These are phyloP conservation scores for Callosobruchus maculatus DNA, from an alignment of 2,888 invertebrate genomes.

Conservation along the genomic window DNA sequence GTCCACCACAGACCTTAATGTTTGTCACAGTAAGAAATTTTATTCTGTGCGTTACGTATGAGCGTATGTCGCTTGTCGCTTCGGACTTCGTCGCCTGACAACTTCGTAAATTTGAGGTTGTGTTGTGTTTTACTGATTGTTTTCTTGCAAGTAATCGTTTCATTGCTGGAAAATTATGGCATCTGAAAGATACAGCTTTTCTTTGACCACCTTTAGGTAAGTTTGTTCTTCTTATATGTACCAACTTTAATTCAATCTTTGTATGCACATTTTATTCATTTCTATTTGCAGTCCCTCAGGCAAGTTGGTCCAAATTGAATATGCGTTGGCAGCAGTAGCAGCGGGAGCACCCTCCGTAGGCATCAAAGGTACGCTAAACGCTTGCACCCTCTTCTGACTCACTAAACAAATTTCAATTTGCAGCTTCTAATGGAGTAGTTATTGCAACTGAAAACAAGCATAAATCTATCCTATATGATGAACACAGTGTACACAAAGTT, in stretches of 20 bases:
- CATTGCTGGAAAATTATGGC: constrained; percentile 66
- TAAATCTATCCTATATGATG: constrained; percentile 94
- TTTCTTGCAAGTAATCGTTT: constrained; percentile 2
- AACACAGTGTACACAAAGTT: constrained; percentile 94
- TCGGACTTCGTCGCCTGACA: too few relatives aligned
- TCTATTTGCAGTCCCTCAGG: constrained; percentile 95
- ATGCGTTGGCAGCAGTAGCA: constrained; percentile 97
- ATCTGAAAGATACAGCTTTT: constrained; percentile 95
- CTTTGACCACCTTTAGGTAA: constrained; percentile 83
- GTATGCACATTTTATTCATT: constrained; percentile 11
- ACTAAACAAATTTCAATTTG: constrained; percentile 25
- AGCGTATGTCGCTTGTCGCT: too few relatives aligned
- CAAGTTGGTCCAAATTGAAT: constrained; percentile 98
- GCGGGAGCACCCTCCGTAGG: constrained; percentile 99
- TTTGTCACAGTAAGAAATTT: too few relatives aligned
- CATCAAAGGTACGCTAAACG: constrained; percentile 73
- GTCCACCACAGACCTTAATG: too few relatives aligned
- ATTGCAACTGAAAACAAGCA: constrained; percentile 98
- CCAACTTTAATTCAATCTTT: constrained; percentile 6
- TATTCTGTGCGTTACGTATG: too few relatives aligned
- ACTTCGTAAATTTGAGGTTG: background rate
- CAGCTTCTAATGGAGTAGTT: constrained; percentile 96
- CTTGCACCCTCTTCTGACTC: background rate
- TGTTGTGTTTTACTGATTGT: background rate
- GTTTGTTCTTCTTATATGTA: constrained; percentile 10